Evolutionary conservation across 2,113 vertebrate genomes (phyloP).

Genomic region (Ailurus styani): DNA sequence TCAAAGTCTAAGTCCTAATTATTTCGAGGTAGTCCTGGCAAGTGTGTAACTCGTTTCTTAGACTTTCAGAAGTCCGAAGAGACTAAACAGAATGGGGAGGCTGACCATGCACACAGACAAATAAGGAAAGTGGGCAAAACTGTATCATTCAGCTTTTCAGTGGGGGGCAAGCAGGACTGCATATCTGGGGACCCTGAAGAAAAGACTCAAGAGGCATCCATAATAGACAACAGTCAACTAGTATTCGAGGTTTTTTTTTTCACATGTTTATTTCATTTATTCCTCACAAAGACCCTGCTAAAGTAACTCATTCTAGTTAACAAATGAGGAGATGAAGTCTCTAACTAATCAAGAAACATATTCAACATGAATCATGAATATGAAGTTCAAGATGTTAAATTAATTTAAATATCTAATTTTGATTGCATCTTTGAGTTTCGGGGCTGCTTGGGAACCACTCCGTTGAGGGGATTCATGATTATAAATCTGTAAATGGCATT

Average conservation of each 20-base stretch:
- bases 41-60: neutral
- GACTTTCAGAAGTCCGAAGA: neutral
- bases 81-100: neutral
- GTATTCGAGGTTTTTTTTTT: constrained; percentile 27
- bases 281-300: constrained; percentile 38
- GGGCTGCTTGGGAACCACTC: constrained; percentile 38
- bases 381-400: constrained; percentile 72
- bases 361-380: constrained; percentile 67
- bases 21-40: neutral
- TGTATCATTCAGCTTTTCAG: neutral
- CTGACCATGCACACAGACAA: neutral
- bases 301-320: constrained; percentile 46
- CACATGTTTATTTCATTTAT: constrained; percentile 41
- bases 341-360: constrained; percentile 64
- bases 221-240: neutral
- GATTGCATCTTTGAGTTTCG: constrained; percentile 63
- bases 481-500: constrained; percentile 47
- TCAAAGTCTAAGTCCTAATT: neutral
- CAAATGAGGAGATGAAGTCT: constrained; percentile 51
- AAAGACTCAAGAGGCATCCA: neutral
- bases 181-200: neutral
- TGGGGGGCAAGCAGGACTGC: neutral
- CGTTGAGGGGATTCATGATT: constrained; percentile 14
- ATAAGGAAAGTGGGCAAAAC: neutral
- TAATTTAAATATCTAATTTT: constrained; percentile 73